Base-by-base conservation (phyloP, 2,113 vertebrate species). In the Cephalopholis sonnerati region DNA sequence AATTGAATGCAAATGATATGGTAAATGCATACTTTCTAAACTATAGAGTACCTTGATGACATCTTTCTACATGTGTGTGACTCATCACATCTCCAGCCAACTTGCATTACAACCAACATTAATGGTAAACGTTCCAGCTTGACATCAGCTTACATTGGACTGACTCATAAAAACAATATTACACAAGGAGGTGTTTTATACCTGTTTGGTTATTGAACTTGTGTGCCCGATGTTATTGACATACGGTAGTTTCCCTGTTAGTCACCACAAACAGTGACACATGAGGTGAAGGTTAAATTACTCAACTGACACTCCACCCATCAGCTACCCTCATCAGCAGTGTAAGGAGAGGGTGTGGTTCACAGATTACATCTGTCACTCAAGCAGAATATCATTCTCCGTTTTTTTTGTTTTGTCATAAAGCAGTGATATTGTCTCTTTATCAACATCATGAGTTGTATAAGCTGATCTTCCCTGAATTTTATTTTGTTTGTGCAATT, bases 221-320 rank as follows among this genome's bases (percentile, higher is more conserved):
- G 7, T 41, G 36, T 53, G 3, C 7, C 18, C 22, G n/a, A n/a
- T 66, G n/a, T 73, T 59, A 13, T 18, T 66, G 57, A 74, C 41
- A 51, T 24, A 18, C 16, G 20, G 41, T 46, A 13, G 22, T 69
- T 75, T 83, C 63, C 22, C 9, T 55, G 6, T 58, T 55, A 63
- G 51, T 46, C 1, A 36, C 4, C 16, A 20, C 44, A 73, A 79
- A 70, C 4, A 53, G 25, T 78, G 66, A 82, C 1, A 7, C 27
- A 63, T 18, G 41, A 75, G 15, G 17, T 55, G 2, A 73, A 53
- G 48, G 51, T 39, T 54, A 65, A 50, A 79, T 75, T 27, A 81
- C 54, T 62, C 67, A 32, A 66, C 15, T 44, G 27, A 62, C 15
- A 77, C 65, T 82, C 74, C 84, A 82, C 77, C 86, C 82, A 61